Base-by-base conservation (phyloP, 2,113 vertebrate species). In the Pangasianodon gigas region DNA sequence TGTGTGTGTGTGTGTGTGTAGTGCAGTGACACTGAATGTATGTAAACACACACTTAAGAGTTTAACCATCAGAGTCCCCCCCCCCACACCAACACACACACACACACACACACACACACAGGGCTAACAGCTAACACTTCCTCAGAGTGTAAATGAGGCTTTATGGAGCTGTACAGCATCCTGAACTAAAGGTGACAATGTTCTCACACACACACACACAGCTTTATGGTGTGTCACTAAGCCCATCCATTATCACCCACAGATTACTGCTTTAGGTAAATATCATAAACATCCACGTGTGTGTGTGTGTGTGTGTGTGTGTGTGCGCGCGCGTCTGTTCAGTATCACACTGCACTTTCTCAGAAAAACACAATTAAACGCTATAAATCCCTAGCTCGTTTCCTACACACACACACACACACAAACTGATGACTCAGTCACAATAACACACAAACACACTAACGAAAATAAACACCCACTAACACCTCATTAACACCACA, bases 211-310 rank as follows among this genome's bases (percentile, higher is more conserved):
- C 7, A 44, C 44, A 93, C 93, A 93, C 89, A 90, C 79, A 87
- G 88, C 88, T 94, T 95, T 94, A 95, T 93, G 93, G 92, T 93
- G 91, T 91, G 92, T 93, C 93, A 91, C 93, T 93, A 90, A 93
- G 93, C 91, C 92, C 90, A 93, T 96, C 94, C 94, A 95, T 95
- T 93, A 94, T 92, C 93, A 86, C 91, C 87, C 88, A 91, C 93
- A 94, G 95, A 95, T 96, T 93, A 94, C 93, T 94, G 88, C 90
- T 86, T 92, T 95, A 95, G 94, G 93, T 93, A 95, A 96, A 95
- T 94, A 95, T 93, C 94, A 95, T 94, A 92, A 95, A 95, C 82
- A 46, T 79, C 75, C 85, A 92, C 74, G 94, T 91, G 93, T 87
- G 93, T 95, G 92, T 93, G 90, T 82, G 48, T 51, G 92, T 93